Evolutionary conservation across 1,140 invertebrate genomes (phyloP).

Genomic region (Platorchestia sp.): DNA sequence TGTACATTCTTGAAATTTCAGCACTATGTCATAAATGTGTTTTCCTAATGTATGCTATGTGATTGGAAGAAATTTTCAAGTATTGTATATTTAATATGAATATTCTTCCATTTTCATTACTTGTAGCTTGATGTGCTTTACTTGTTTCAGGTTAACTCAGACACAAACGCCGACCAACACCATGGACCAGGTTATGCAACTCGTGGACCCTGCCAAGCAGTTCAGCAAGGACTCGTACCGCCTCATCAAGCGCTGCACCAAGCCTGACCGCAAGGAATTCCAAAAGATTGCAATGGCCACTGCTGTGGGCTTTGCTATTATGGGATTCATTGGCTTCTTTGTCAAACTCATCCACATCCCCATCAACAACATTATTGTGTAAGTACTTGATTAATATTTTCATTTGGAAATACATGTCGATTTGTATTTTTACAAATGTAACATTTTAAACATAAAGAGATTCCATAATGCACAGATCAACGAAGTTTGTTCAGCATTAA

Average conservation of each 20-base stretch:
- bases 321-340: constrained; percentile 99
- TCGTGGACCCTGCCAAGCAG: constrained; percentile 93
- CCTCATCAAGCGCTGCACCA: constrained; percentile 98
- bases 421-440: too few species aligned
- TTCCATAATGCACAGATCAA: too few species aligned
- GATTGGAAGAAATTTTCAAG: too few species aligned
- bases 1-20: too few species aligned
- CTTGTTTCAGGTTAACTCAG: background rate
- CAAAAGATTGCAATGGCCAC: constrained; percentile 99
- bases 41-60: too few species aligned
- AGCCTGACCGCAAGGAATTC: constrained; percentile 99
- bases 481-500: too few species aligned
- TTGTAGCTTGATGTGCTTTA: background rate
- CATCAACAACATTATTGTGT: constrained; percentile 99
- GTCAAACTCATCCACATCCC: constrained; percentile 99
- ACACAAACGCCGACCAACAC: background rate
- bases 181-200: constrained; percentile 98
- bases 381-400: constrained; percentile 52
- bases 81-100: too few species aligned
- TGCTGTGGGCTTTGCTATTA: constrained; percentile 99
- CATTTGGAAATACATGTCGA: too few species aligned
- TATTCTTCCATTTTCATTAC: too few species aligned
- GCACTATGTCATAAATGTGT: too few species aligned
- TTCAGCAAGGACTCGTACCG: constrained; percentile 98
- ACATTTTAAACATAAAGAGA: too few species aligned